phyloP scores from a whole-genome alignment of 2,888 invertebrate genomes.

The Trichacis sp. region DNA sequence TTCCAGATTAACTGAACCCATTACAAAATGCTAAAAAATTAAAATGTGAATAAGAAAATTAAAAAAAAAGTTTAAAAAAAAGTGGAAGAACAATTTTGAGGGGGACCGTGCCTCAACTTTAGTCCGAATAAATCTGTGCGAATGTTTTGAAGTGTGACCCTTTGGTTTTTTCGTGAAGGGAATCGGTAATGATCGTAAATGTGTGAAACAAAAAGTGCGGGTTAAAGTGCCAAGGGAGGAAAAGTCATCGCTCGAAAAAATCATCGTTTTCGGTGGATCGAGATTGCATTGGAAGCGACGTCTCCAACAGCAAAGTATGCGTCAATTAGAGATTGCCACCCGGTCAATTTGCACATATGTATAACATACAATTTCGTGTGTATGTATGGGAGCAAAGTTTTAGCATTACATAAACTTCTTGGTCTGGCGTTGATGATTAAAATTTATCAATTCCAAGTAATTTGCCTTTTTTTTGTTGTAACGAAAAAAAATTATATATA shows the following conservation, averaged over 20 bases:
- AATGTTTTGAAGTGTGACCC: too few relatives aligned
- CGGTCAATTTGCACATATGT: constrained; percentile 56
- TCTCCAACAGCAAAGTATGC: constrained; percentile 62
- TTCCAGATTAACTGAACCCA: too few relatives aligned
- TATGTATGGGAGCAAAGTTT: constrained; percentile 15
- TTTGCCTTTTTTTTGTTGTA: neutral
- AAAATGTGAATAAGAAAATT: too few relatives aligned
- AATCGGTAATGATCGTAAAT: neutral
- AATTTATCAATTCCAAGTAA: too few relatives aligned
- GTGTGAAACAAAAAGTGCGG: too few relatives aligned
- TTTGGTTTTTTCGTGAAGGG: too few relatives aligned
- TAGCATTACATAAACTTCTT: neutral
- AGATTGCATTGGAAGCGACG: constrained; percentile 54
- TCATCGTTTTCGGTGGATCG: constrained; percentile 53
- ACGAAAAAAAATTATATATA: neutral
- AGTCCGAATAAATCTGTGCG: too few relatives aligned
- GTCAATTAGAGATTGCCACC: constrained; percentile 60
- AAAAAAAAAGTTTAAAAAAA: too few relatives aligned
- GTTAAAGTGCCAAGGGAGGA: too few relatives aligned
- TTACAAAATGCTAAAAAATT: too few relatives aligned
- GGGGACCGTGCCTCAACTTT: too few relatives aligned
- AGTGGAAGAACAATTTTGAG: too few relatives aligned
- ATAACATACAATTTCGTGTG: constrained; percentile 54
- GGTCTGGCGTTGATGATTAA: neutral
- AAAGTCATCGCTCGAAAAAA: constrained; percentile 13